Percentiles rank a stretch among this genome's conserved stretches.
phyloP scores from a whole-genome alignment of 2,888 invertebrate genomes.

The Ophion ellenae region DNA sequence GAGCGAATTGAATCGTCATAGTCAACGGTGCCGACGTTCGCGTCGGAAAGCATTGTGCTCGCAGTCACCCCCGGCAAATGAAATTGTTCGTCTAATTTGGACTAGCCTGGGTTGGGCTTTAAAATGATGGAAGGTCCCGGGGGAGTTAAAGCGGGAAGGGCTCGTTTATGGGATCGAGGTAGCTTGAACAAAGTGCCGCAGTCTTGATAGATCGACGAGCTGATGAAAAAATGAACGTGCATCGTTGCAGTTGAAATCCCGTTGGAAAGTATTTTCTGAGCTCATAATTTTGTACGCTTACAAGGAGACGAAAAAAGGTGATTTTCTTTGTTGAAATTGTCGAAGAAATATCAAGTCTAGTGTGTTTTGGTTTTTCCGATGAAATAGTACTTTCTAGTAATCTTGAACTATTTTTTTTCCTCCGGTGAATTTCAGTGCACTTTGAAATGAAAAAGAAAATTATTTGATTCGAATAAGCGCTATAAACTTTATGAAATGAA shows the following conservation, averaged over 20 bases:
- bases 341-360: neutral
- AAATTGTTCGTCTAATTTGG: slow-evolving; percentile 82
- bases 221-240: slow-evolving; percentile 1
- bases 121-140: slow-evolving; percentile 81
- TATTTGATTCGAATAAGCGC: too few relatives aligned
- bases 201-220: slow-evolving; percentile 30
- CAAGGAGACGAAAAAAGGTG: neutral
- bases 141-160: slow-evolving; percentile 70
- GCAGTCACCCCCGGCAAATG: slow-evolving; percentile 71
- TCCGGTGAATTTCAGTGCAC: too few relatives aligned
- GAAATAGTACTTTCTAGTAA: too few relatives aligned
- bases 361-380: too few relatives aligned
- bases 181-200: slow-evolving; percentile 23
- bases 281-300: neutral
- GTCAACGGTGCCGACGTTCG: slow-evolving; percentile 44
- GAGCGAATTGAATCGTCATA: slow-evolving; percentile 51
- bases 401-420: too few relatives aligned
- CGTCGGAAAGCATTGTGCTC: slow-evolving; percentile 48
- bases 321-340: neutral
- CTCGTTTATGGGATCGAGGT: slow-evolving; percentile 55
- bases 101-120: slow-evolving; percentile 76
- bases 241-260: slow-evolving; percentile 16
- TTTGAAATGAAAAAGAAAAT: too few relatives aligned
- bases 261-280: slow-evolving; percentile 7
- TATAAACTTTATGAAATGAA: too few relatives aligned